These are phyloP conservation scores for Melospiza melodia DNA, from an alignment of 2,113 vertebrate species.

Conservation along the genomic window DNA sequence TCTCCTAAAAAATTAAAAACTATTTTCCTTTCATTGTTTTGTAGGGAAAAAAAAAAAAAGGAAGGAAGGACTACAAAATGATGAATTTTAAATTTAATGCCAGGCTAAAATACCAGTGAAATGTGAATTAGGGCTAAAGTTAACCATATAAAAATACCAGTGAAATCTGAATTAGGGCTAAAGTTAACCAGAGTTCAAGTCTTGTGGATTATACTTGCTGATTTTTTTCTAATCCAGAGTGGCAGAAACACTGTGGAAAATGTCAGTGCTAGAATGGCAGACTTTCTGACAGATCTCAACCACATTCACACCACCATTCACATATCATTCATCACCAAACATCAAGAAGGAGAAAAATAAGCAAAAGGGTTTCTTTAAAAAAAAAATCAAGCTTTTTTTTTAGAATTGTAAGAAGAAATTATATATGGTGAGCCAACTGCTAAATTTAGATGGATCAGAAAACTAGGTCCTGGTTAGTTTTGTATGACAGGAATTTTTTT, in stretches of 20 bases:
- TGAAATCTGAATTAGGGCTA: background rate
- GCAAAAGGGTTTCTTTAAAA: background rate
- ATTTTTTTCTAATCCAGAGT: background rate
- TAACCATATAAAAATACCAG: background rate
- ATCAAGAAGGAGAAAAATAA: background rate
- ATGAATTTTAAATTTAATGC: background rate
- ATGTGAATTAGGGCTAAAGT: background rate
- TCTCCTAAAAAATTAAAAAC: background rate
- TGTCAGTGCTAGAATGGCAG: background rate
- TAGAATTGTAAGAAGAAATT: background rate
- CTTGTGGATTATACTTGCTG: background rate
- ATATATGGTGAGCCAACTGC: background rate
- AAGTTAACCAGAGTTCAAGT: background rate
- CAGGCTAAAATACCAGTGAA: background rate
- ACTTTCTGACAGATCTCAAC: constrained; percentile 4
- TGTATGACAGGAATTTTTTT: background rate
- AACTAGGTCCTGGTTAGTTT: background rate
- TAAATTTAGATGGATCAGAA: background rate
- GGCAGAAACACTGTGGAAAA: constrained; percentile 21
- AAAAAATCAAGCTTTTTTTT: background rate
- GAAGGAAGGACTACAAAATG: background rate
- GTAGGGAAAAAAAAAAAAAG: background rate
- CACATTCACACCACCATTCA: background rate
- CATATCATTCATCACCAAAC: background rate
- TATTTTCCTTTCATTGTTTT: background rate